Conservation (phyloP, 2,888 invertebrate species). For the Apodemia mormo region DNA sequence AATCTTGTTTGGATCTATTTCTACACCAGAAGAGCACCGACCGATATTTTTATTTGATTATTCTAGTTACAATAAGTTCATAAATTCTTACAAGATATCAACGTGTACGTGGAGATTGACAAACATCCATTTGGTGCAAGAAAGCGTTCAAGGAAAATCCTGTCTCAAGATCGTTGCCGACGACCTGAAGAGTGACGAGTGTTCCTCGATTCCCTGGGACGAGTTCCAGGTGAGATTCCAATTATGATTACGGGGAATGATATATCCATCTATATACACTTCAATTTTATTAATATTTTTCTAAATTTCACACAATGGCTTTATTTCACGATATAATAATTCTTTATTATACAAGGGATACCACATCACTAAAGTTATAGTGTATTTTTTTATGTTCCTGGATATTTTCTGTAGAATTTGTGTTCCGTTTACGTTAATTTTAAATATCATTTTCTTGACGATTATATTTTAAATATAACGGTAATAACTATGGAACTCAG, state of each 20-base stretch:
- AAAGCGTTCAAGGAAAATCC: constrained; percentile 53
- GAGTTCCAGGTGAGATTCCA: constrained; percentile 90
- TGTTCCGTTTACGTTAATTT: too few species aligned
- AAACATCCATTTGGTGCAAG: constrained; percentile 68
- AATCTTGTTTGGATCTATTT: too few species aligned
- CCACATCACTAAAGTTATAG: constrained; percentile 2
- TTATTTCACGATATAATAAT: not conserved
- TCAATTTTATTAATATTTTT: not conserved
- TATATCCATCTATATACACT: not conserved
- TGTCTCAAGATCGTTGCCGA: constrained; percentile 62
- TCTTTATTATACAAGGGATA: not conserved
- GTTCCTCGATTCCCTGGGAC: constrained; percentile 94
- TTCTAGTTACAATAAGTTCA: not conserved
- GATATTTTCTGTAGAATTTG: too few species aligned
- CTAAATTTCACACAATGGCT: not conserved
- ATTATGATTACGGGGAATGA: too few species aligned
- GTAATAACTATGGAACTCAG: too few species aligned
- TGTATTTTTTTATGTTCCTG: too few species aligned
- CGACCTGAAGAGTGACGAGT: constrained; percentile 90
- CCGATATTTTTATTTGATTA: too few species aligned
- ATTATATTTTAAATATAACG: too few species aligned
- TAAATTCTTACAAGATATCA: constrained; percentile 83
- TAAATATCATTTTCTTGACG: too few species aligned
- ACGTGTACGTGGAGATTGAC: constrained; percentile 72
- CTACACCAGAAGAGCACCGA: too few species aligned